Evolutionary conservation across 2,888 invertebrate genomes (phyloP).

Genomic region (Beris morrisii): DNA sequence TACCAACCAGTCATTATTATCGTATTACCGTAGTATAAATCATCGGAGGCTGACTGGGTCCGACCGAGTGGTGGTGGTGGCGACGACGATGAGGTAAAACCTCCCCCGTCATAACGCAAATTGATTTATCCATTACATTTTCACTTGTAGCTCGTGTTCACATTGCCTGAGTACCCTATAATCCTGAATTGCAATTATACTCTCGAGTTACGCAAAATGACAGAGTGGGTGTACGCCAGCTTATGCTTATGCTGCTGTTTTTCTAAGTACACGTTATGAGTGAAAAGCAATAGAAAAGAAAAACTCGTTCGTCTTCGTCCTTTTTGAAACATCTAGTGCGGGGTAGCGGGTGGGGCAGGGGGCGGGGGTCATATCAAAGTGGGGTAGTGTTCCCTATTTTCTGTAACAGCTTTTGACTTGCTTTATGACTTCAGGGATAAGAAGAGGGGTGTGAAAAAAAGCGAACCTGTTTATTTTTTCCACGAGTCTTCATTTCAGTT

Average conservation of each 20-base stretch:
- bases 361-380: no score
- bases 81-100: neutral
- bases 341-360: neutral
- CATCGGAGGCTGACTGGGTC: slow-evolving; percentile 6
- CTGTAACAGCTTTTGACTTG: no score
- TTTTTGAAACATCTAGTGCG: slow-evolving; percentile 21
- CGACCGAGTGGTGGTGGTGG: no score
- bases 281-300: no score
- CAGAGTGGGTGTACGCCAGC: slow-evolving; percentile 6
- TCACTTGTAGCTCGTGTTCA: slow-evolving; percentile 23
- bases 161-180: slow-evolving; percentile 14
- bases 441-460: no score
- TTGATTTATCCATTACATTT: slow-evolving; percentile 39
- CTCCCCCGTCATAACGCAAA: slow-evolving; percentile 30
- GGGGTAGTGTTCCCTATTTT: no score
- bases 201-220: slow-evolving; percentile 37
- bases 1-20: slow-evolving; percentile 34
- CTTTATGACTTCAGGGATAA: no score
- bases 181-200: slow-evolving; percentile 35
- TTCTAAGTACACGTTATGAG: neutral
- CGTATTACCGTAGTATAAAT: slow-evolving; percentile 36
- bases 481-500: no score
- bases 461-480: no score
- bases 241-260: neutral
- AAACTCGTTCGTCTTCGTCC: slow-evolving; percentile 7